Evolutionary conservation across 2,113 vertebrate species (phyloP).

Genomic region (Ptilorrhoa leucosticta): DNA sequence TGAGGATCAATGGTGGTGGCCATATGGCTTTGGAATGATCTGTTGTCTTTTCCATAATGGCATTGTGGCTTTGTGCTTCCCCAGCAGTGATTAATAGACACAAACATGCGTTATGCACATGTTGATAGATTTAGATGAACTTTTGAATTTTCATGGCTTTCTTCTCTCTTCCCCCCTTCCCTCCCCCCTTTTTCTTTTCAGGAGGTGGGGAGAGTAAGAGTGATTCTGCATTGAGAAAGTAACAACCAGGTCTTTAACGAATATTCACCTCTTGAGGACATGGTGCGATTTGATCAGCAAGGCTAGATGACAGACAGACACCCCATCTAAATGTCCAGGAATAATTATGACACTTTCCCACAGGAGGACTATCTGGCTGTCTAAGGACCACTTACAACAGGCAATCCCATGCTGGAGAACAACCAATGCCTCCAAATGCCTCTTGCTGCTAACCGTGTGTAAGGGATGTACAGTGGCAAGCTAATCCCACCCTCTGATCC

Average conservation of each 20-base stretch:
- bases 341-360: background rate
- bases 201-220: background rate
- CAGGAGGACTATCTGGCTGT: background rate
- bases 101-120: slow-evolving; percentile 59
- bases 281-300: background rate
- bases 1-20: slow-evolving; percentile 51
- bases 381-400: background rate
- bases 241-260: background rate
- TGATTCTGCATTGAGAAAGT: background rate
- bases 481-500: background rate
- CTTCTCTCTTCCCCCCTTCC: background rate
- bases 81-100: slow-evolving; percentile 63
- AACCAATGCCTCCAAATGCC: background rate
- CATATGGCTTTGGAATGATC: slow-evolving; percentile 61
- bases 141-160: slow-evolving; percentile 49
- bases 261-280: background rate
- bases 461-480: background rate
- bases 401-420: background rate
- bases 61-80: slow-evolving; percentile 44
- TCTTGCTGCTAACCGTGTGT: background rate
- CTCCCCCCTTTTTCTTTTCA: background rate
- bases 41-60: slow-evolving; percentile 62
- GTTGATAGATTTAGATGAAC: slow-evolving; percentile 53
- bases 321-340: background rate
- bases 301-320: background rate